These are phyloP conservation scores for Campylomormyrus tamandua DNA, from an alignment of 2,113 vertebrate species.

Conservation along the genomic window DNA sequence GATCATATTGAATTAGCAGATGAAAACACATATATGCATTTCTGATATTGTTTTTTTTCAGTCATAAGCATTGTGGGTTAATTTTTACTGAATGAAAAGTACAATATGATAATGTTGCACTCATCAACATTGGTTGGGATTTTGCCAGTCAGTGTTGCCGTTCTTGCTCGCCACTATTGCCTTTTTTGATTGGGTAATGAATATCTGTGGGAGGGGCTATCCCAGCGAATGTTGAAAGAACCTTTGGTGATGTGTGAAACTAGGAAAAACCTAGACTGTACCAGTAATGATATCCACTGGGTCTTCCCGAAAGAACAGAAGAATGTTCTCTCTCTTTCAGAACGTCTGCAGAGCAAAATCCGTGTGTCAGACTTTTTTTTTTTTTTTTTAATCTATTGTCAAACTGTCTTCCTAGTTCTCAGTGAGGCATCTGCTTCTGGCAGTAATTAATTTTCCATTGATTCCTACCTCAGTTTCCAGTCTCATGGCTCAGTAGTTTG, in stretches of 20 bases:
- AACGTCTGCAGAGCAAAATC: not conserved
- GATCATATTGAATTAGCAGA: not conserved
- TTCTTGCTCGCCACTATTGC: not conserved
- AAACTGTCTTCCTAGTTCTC: not conserved
- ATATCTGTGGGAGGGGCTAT: conserved; percentile 41
- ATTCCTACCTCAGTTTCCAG: conserved; percentile 32
- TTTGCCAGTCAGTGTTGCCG: not conserved
- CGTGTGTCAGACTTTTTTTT: not conserved
- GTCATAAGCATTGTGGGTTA: not conserved
- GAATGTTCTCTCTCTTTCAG: not conserved
- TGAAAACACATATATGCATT: not conserved
- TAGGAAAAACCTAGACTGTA: not conserved
- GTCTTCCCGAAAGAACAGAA: not conserved
- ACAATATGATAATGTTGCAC: not conserved
- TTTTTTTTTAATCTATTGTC: not conserved
- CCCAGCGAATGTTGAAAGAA: conserved; percentile 35
- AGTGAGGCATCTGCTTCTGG: conserved; percentile 14
- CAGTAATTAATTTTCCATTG: conserved; percentile 42
- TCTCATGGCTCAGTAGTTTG: conserved; percentile 35
- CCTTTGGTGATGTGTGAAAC: not conserved
- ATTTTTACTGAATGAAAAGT: not conserved
- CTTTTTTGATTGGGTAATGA: conserved; percentile 37
- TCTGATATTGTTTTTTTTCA: not conserved
- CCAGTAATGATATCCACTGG: conserved; percentile 12
- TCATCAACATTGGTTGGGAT: not conserved